These are phyloP conservation scores for Palythoa heliodiscus DNA, from an alignment of 92 coral and sea anemone species.

Conservation along the genomic window DNA sequence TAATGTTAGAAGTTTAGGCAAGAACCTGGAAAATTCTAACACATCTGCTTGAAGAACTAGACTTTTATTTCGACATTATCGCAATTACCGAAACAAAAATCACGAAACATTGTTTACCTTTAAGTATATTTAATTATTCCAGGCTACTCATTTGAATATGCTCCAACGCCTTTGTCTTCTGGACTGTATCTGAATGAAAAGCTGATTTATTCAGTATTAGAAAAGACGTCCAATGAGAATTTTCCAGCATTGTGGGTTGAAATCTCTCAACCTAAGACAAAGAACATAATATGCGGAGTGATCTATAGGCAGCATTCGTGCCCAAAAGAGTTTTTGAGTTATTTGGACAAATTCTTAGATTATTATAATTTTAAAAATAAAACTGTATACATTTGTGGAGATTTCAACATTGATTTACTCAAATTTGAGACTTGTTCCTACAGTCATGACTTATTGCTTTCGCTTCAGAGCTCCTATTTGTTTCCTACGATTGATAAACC, in stretches of 20 bases:
- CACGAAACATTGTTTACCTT: background rate
- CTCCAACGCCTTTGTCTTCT: slow-evolving; percentile 47
- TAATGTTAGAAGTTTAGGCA: slow-evolving; percentile 37
- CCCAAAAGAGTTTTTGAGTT: slow-evolving; percentile 47
- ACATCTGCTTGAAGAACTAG: slow-evolving; percentile 34
- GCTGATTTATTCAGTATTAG: slow-evolving; percentile 31
- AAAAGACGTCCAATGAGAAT: slow-evolving; percentile 37
- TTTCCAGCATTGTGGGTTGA: slow-evolving; percentile 65
- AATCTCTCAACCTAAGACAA: slow-evolving; percentile 35
- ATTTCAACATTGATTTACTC: slow-evolving; percentile 54
- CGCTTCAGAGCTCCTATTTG: slow-evolving; percentile 42
- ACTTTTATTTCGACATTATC: slow-evolving; percentile 39
- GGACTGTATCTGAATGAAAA: slow-evolving; percentile 52
- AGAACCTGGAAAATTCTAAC: slow-evolving; percentile 38
- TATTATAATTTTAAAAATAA: slow-evolving; percentile 24
- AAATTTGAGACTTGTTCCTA: slow-evolving; percentile 20
- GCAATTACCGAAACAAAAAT: slow-evolving; percentile 43
- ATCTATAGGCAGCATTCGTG: slow-evolving; percentile 47
- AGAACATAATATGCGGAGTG: slow-evolving; percentile 52
- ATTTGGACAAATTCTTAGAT: slow-evolving; percentile 42
- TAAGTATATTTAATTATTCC: slow-evolving; percentile 43
- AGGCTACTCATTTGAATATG: slow-evolving; percentile 52
- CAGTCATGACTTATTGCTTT: slow-evolving; percentile 31
- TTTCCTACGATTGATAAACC: slow-evolving; percentile 58
- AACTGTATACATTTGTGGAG: slow-evolving; percentile 55